Percentiles rank a stretch among this genome's conserved stretches.
Evolutionary conservation across 2,888 invertebrate species (phyloP).

Genomic region (Arrhopalites spinosus): DNA sequence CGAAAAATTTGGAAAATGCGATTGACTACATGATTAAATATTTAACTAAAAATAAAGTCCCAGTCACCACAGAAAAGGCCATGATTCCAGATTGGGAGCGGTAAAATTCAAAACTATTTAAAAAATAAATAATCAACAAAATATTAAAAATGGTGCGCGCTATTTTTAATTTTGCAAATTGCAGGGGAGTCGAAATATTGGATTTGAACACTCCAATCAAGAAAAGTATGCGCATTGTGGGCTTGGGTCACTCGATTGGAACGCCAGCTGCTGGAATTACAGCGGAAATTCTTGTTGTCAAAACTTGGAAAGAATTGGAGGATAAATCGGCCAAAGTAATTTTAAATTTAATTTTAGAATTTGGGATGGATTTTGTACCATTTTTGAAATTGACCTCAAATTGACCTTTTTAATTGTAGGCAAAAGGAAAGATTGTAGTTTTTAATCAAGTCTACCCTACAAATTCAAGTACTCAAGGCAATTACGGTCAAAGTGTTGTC

Average conservation of each 20-base stretch:
- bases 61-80: background rate
- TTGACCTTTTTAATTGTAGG: slow-evolving; percentile 59
- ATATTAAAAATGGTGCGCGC: background rate
- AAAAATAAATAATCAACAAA: background rate
- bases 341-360: background rate
- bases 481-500: slow-evolving; percentile 67
- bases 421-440: slow-evolving; percentile 75
- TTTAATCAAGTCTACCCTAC: slow-evolving; percentile 66
- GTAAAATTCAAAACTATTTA: background rate
- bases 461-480: background rate
- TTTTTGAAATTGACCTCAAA: background rate
- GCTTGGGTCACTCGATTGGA: slow-evolving; percentile 48
- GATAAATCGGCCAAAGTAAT: background rate
- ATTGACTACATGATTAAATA: slow-evolving; percentile 60
- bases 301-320: slow-evolving; percentile 46
- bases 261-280: slow-evolving; percentile 48
- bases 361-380: too few species aligned
- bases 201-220: background rate
- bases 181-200: background rate
- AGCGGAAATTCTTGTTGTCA: slow-evolving; percentile 49
- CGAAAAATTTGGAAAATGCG: slow-evolving; percentile 59
- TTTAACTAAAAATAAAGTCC: slow-evolving; percentile 29
- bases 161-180: background rate
- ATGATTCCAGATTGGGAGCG: slow-evolving; percentile 3
- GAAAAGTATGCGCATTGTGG: slow-evolving; percentile 45